Percentiles rank a stretch among this genome's conserved stretches.
phyloP scores from a whole-genome alignment of 2,888 invertebrate species.

The Arge pagana region DNA sequence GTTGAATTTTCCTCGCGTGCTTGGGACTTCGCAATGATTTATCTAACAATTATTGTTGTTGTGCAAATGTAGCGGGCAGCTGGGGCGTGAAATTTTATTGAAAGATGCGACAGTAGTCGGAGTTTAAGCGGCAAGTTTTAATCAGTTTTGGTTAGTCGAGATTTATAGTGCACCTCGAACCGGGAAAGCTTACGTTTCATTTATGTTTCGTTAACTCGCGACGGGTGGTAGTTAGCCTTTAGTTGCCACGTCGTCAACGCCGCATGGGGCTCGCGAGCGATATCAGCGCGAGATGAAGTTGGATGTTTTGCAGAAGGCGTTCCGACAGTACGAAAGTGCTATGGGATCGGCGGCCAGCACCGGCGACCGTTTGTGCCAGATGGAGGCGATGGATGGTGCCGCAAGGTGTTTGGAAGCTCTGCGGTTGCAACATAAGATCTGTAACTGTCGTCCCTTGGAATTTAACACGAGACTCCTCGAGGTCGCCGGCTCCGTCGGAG shows the following conservation, averaged over 20 bases:
- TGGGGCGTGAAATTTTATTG: too few relatives aligned
- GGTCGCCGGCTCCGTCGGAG: constrained; percentile 84
- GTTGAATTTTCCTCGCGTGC: too few relatives aligned
- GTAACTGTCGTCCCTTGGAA: constrained; percentile 84
- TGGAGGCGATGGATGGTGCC: constrained; percentile 90
- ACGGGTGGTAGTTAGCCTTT: constrained; percentile 17
- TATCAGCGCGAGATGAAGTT: constrained; percentile 23
- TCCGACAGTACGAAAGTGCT: constrained; percentile 82
- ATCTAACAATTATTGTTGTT: too few relatives aligned
- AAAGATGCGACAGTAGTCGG: too few relatives aligned
- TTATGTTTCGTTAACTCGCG: background rate
- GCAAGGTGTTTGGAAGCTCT: constrained; percentile 80
- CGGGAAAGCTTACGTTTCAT: constrained; percentile 1
- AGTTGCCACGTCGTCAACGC: constrained; percentile 16
- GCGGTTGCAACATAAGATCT: constrained; percentile 79
- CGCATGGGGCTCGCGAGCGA: constrained; percentile 16
- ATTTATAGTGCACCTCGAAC: background rate
- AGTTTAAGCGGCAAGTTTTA: too few relatives aligned
- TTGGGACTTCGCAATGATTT: too few relatives aligned
- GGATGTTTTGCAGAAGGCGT: constrained; percentile 63
- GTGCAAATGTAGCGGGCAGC: too few relatives aligned
- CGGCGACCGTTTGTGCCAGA: constrained; percentile 83
- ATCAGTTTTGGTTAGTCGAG: too few relatives aligned
- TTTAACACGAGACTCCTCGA: constrained; percentile 83
- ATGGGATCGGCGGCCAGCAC: constrained; percentile 81